These are phyloP conservation scores for Archips crataeganus DNA, from an alignment of 2,888 invertebrate species.

Conservation along the genomic window DNA sequence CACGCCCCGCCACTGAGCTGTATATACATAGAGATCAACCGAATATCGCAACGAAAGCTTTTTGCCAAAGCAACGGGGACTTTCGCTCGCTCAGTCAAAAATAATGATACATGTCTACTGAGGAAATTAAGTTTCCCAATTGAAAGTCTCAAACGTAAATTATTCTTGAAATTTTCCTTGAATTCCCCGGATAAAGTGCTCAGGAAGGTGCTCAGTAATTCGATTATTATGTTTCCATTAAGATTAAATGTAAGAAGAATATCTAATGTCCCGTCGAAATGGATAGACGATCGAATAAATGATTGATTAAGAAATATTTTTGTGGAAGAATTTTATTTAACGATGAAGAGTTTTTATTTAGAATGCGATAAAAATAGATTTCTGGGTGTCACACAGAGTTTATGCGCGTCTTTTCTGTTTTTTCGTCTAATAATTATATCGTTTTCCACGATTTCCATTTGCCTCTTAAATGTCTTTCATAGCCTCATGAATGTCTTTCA, in stretches of 20 bases:
- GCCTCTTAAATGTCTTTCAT: too few species aligned
- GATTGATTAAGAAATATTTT: slow-evolving; percentile 3
- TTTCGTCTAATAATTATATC: too few species aligned
- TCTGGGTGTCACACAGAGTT: neutral
- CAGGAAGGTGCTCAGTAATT: slow-evolving; percentile 14
- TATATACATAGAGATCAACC: too few species aligned
- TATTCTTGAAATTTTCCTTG: slow-evolving; percentile 5
- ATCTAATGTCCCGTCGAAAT: slow-evolving; percentile 2
- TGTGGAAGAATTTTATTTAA: neutral
- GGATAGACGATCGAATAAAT: slow-evolving; percentile 6
- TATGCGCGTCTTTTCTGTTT: too few species aligned
- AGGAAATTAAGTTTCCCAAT: slow-evolving; percentile 30
- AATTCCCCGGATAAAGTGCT: slow-evolving; percentile 8
- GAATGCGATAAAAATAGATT: neutral
- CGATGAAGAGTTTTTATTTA: neutral
- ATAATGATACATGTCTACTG: slow-evolving; percentile 20
- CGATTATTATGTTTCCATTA: slow-evolving; percentile 35
- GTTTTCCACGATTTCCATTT: too few species aligned
- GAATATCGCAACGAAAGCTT: too few species aligned
- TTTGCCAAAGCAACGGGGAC: too few species aligned
- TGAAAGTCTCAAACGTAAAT: slow-evolving; percentile 22
- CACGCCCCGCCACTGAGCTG: too few species aligned
- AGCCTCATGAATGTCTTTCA: too few species aligned
- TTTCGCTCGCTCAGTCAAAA: neutral
- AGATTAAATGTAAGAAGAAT: neutral